A percentile compares a stretch with the other conserved stretches of the same genome.
Evolutionary conservation across 2,888 invertebrate genomes (phyloP).

Genomic region (Calephelis perditalis): DNA sequence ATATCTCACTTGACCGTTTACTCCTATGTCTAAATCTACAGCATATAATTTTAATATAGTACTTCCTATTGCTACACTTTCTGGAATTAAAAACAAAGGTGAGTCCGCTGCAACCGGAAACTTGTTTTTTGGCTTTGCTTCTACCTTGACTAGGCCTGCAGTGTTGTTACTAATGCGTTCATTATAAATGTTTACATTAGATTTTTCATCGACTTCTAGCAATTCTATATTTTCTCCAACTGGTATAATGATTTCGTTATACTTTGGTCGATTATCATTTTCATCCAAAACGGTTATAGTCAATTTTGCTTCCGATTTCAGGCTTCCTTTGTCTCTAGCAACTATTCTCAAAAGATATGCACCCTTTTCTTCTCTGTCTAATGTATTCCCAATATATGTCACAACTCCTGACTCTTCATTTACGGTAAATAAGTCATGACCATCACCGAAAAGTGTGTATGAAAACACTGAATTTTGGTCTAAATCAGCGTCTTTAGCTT

Average conservation of each 20-base stretch:
- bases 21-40: constrained; percentile 83
- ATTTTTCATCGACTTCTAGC: constrained; percentile 79
- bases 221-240: constrained; percentile 83
- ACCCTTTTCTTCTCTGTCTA: constrained; percentile 86
- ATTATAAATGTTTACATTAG: constrained; percentile 62
- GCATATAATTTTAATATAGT: constrained; percentile 84
- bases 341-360: constrained; percentile 83
- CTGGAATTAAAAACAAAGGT: constrained; percentile 83
- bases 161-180: constrained; percentile 53
- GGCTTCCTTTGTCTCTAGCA: constrained; percentile 86
- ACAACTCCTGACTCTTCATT: constrained; percentile 82
- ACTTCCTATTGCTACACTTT: constrained; percentile 84
- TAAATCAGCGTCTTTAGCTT: constrained; percentile 84
- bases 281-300: constrained; percentile 85
- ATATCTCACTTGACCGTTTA: constrained; percentile 85
- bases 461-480: constrained; percentile 83
- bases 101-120: constrained; percentile 49
- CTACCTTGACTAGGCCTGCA: constrained; percentile 45
- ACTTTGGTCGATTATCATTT: constrained; percentile 88
- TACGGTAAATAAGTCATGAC: constrained; percentile 84
- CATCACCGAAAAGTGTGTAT: constrained; percentile 85
- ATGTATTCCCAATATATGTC: constrained; percentile 72
- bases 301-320: constrained; percentile 85
- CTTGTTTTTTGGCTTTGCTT: constrained; percentile 58
- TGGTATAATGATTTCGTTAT: constrained; percentile 83